A percentile compares a stretch with the other conserved stretches of the same genome.
phyloP scores from a whole-genome alignment of 1,140 invertebrate species.

The Leptonema lineaticorne region DNA sequence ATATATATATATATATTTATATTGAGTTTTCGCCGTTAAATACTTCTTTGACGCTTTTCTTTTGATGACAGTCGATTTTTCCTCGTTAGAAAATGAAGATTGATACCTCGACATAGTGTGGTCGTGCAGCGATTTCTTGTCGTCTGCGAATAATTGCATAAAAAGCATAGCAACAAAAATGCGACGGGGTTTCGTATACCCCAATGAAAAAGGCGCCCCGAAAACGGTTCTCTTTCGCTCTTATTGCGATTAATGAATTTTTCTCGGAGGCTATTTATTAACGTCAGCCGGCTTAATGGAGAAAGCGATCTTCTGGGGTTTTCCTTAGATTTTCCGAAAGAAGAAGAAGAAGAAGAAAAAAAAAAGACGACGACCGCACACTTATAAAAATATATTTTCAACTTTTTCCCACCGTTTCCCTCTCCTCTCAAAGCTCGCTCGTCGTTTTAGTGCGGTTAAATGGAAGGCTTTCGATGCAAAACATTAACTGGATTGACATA shows the following conservation, averaged over 20 bases:
- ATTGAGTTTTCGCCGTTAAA: no score
- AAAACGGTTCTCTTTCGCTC: not conserved
- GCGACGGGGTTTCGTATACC: not conserved
- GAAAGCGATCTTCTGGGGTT: constrained; percentile 19
- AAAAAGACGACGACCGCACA: no score
- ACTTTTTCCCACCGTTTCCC: no score
- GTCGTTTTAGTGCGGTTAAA: no score
- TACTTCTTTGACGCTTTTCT: no score
- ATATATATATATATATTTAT: not conserved
- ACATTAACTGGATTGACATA: no score
- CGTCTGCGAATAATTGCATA: not conserved
- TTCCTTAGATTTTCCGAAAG: no score
- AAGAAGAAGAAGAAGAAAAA: no score
- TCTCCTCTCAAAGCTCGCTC: no score
- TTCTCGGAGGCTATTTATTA: constrained; percentile 21
- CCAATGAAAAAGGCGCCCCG: not conserved
- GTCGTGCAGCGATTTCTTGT: not conserved
- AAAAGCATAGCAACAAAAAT: constrained; percentile 12
- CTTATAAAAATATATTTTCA: no score
- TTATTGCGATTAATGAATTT: constrained; percentile 27
- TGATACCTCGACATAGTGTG: not conserved
- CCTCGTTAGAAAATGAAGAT: constrained; percentile 3
- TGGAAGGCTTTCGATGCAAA: no score
- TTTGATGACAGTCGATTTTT: not conserved
- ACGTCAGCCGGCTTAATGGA: constrained; percentile 16